phyloP scores from a whole-genome alignment of 2,797 vertebrate genomes.

The Oophaga sylvatica region DNA sequence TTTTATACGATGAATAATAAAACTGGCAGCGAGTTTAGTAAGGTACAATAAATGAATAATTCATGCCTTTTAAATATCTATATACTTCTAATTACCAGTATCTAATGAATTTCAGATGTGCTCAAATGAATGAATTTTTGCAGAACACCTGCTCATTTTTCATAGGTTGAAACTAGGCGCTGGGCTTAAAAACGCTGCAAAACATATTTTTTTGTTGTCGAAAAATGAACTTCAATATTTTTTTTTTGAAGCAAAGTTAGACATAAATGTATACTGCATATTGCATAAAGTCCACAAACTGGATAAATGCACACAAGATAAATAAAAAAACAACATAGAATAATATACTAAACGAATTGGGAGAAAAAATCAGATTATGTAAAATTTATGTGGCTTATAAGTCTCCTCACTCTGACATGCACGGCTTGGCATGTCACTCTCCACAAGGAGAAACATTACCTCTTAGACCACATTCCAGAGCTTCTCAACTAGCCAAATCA shows the following conservation, averaged over 20 bases:
- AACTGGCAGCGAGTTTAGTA: constrained; percentile 80
- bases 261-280: background rate
- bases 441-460: no score
- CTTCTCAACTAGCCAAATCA: no score
- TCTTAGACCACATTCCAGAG: no score
- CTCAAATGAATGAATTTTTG: constrained; percentile 74
- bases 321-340: background rate
- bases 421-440: no score
- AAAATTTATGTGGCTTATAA: no score
- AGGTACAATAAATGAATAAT: constrained; percentile 78
- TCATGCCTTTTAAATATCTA: constrained; percentile 76
- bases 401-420: no score
- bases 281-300: background rate
- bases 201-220: constrained; percentile 29
- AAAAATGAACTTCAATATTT: constrained; percentile 14
- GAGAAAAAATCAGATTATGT: no score
- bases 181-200: constrained; percentile 59
- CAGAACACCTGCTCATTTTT: constrained; percentile 73
- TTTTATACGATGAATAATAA: constrained; percentile 77
- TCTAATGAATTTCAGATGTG: constrained; percentile 75
- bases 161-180: constrained; percentile 61
- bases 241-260: background rate
- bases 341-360: background rate
- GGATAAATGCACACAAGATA: background rate
- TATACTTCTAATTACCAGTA: constrained; percentile 79